Conservation (phyloP, 1,140 invertebrate species). For the Spodoptera frugiperda region DNA sequence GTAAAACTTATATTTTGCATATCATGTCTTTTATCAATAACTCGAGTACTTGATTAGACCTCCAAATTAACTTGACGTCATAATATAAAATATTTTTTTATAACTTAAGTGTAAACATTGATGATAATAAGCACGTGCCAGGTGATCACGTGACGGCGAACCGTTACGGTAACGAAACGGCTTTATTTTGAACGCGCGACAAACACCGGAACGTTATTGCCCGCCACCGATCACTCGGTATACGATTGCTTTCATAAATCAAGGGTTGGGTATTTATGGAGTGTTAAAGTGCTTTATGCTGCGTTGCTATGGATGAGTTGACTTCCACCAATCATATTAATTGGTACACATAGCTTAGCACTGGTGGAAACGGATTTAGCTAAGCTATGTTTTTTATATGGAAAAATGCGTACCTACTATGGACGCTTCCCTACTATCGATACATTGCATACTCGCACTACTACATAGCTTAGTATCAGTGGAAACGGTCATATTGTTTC, state of each 20-base stretch:
- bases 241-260: slow-evolving; percentile 12
- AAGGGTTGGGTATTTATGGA: not conserved
- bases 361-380: too few species aligned
- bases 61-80: slow-evolving; percentile 32
- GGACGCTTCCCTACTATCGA: too few species aligned
- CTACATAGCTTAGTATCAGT: too few species aligned
- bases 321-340: too few species aligned
- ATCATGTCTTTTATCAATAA: slow-evolving; percentile 21
- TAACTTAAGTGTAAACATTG: slow-evolving; percentile 33
- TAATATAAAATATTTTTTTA: slow-evolving; percentile 33
- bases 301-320: too few species aligned
- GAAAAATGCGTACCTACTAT: too few species aligned
- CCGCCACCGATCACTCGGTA: not conserved
- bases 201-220: not conserved
- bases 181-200: slow-evolving; percentile 30
- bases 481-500: too few species aligned
- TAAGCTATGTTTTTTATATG: too few species aligned
- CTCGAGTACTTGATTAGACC: slow-evolving; percentile 28
- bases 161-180: slow-evolving; percentile 39
- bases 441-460: too few species aligned
- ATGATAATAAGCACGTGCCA: slow-evolving; percentile 31
- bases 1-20: slow-evolving; percentile 17
- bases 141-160: slow-evolving; percentile 40
- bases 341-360: too few species aligned
- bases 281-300: slow-evolving; percentile 13